Evolutionary conservation across 2,113 vertebrate genomes (phyloP).

Genomic region (Pongo abelii): DNA sequence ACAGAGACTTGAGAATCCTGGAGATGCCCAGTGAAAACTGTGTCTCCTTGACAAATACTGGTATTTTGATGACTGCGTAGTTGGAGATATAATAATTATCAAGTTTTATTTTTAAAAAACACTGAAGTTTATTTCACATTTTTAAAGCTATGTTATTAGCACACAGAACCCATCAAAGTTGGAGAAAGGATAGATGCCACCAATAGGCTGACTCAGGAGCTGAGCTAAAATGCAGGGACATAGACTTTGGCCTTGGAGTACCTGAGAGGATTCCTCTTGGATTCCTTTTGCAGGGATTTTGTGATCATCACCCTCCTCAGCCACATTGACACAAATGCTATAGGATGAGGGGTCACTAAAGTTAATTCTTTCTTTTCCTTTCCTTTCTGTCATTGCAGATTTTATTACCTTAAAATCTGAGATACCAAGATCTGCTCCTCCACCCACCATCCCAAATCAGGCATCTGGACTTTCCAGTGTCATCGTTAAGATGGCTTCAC

Average conservation of each 20-base stretch:
- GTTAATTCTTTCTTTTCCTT: background rate
- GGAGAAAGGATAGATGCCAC: conserved; percentile 44
- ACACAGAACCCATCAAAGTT: conserved; percentile 74
- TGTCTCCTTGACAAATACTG: conserved; percentile 88
- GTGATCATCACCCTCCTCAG: background rate
- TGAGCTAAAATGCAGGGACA: conserved; percentile 22
- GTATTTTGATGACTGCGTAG: conserved; percentile 85
- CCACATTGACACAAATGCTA: background rate
- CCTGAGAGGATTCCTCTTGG: conserved; percentile 43
- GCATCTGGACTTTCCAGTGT: background rate
- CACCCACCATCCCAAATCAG: background rate
- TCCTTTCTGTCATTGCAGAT: background rate
- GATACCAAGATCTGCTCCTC: background rate
- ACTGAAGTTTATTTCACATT: conserved; percentile 82
- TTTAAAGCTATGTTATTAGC: conserved; percentile 81
- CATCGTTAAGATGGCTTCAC: background rate
- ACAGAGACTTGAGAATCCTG: conserved; percentile 87
- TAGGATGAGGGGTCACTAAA: background rate
- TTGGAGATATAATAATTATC: conserved; percentile 84
- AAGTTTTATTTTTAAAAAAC: conserved; percentile 80
- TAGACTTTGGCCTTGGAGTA: background rate
- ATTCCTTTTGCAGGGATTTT: conserved; percentile 14
- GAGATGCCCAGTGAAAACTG: conserved; percentile 87
- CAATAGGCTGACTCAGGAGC: conserved; percentile 67
- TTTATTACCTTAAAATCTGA: conserved; percentile 48